Base-by-base conservation (phyloP, 2,113 vertebrate species). In the Ibidorhyncha struthersii region DNA sequence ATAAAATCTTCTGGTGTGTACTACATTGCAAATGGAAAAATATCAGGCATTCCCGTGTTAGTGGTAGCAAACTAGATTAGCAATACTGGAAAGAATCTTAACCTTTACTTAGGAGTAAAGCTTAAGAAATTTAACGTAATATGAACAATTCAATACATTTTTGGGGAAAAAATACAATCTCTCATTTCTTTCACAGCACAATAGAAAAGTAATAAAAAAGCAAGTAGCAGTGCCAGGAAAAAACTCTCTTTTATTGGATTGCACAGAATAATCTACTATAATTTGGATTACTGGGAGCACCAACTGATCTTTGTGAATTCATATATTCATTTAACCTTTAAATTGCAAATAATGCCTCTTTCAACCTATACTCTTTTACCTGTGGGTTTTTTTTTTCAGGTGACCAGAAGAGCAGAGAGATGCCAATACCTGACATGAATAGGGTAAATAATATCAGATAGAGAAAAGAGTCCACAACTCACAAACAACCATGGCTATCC, bases 1-100 rank as follows among this genome's bases (percentile, higher is more conserved):
- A 99, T 97, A 98, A 99, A 97, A 97, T 99, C 99, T 97, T 99
- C 99, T 96, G 99, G 98, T 97, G 98, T 94, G 97, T 99, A 99
- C 99, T 99, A 98, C 90, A 98, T 98, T 85, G 95, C 95, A 98
- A 98, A 98, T 97, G 95, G 97, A 98, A 98, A 98, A 97, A 99
- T 94, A 97, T 63, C 96, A 98, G 83, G 98, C 97, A 95, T 95
- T 84, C 88, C 86, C 89, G 43, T 96, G 94, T 99, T 98, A 98
- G 96, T 93, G 67, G 97, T 88, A 97, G 96, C 58, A 96, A 87
- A 96, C 65, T 82, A 62, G 58, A 91, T 80, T 94, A 97, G 97
- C 76, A 94, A 95, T 79, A 94, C 78, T 95, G 56, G 97, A 95
- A 90, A 94, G 53, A 41, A 53, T 89, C 93, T 97, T 98, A 97